A percentile compares a stretch with the other conserved stretches of the same genome.
Evolutionary conservation across 2,797 vertebrate genomes (phyloP).

Genomic region (Lerista edwardsae): DNA sequence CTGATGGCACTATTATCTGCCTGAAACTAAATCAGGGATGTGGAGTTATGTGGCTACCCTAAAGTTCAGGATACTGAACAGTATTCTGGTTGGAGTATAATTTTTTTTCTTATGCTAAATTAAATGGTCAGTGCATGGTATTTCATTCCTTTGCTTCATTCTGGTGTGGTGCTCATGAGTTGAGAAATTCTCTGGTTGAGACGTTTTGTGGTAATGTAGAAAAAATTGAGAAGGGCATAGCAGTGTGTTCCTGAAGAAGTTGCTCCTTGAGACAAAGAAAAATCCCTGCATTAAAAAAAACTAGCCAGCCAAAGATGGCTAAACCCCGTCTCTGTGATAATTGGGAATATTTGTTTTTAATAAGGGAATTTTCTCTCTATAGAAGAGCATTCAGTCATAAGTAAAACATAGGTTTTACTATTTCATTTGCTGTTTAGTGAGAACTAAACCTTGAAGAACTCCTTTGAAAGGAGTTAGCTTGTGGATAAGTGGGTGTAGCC

Average conservation of each 20-base stretch:
- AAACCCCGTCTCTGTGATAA: neutral
- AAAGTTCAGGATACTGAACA: constrained; percentile 18
- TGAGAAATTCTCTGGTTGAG: neutral
- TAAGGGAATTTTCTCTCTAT: neutral
- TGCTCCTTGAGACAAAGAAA: neutral
- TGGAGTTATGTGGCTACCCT: neutral
- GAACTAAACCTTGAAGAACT: neutral
- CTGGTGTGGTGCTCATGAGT: neutral
- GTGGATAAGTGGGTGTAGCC: neutral
- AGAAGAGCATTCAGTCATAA: neutral
- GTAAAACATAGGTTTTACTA: neutral
- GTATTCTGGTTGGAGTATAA: rapidly evolving
- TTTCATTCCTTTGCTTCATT: neutral
- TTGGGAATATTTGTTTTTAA: neutral
- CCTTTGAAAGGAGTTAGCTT: neutral
- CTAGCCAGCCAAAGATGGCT: neutral
- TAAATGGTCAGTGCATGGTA: too few relatives aligned
- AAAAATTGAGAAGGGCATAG: neutral
- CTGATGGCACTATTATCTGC: neutral
- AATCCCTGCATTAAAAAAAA: neutral
- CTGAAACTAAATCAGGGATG: neutral
- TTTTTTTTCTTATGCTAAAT: neutral
- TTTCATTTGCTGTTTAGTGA: neutral
- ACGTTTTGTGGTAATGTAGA: neutral
- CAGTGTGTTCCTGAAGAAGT: neutral